These are phyloP conservation scores for Panopea generosa DNA, from an alignment of 2,888 invertebrate species.

Conservation along the genomic window DNA sequence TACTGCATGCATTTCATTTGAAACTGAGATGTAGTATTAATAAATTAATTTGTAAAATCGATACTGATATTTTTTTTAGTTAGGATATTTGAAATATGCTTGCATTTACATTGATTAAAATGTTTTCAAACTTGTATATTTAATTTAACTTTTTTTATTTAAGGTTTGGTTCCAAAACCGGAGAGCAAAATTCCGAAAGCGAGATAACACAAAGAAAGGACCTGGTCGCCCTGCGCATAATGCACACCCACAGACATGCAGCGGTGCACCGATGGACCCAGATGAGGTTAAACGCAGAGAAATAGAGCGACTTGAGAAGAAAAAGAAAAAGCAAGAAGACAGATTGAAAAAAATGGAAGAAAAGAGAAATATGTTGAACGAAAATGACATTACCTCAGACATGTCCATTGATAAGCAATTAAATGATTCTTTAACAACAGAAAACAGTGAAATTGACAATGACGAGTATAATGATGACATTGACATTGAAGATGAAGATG, in stretches of 20 bases:
- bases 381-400: slow-evolving; percentile 12
- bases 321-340: slow-evolving; percentile 96
- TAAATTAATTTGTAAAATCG: background rate
- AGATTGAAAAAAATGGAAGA: slow-evolving; percentile 87
- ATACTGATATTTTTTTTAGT: background rate
- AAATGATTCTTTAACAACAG: slow-evolving; percentile 4
- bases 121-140: background rate
- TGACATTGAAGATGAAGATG: slow-evolving; percentile 14
- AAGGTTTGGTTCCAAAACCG: slow-evolving; percentile 99
- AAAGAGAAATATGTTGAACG: slow-evolving; percentile 64
- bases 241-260: slow-evolving; percentile 98
- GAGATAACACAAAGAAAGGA: slow-evolving; percentile 99
- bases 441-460: background rate
- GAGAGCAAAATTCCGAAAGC: slow-evolving; percentile 99
- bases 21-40: background rate
- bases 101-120: background rate
- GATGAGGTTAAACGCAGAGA: slow-evolving; percentile 86
- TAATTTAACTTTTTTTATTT: too few species aligned
- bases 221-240: slow-evolving; percentile 99
- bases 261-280: slow-evolving; percentile 98
- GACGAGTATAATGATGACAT: background rate
- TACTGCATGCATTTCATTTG: background rate
- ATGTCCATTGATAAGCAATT: background rate
- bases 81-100: background rate
- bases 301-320: slow-evolving; percentile 84